Evolutionary conservation across 2,888 invertebrate genomes (phyloP), one percentile per base, ranked within the genome.

Genomic region (Ennomos erosarius): DNA sequence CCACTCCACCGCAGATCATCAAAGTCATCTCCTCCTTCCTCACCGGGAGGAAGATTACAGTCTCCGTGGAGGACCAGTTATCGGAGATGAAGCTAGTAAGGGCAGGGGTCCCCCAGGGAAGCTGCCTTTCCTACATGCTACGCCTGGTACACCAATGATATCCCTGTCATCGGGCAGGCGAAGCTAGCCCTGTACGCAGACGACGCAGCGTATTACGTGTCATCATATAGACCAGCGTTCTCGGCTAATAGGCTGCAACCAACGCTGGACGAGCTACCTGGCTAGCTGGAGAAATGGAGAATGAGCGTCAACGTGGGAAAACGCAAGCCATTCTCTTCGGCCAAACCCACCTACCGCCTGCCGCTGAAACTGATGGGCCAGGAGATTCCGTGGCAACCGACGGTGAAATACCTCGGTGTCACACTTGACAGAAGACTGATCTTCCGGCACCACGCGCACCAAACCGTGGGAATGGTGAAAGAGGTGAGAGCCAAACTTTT

Each of bases 111-210:
- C 48, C 43, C 0, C 42, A 51, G n/a, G 51, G 51, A 36, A 63
- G 63, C 56, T 56, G 64, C 50, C 48, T 65, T 1, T 68, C 68
- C 70, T 1, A 42, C 16, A 1, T 65, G 65, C 16, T 71, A 64
- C 60, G 53, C 60, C 10, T 26, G 11, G 11, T 68, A 61, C 54
- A 67, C 65, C 8, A 52, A 67, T 12, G 64, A 68, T 45, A 64
- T 69, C 54, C 67, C 65, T 0, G 55, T 47, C 9, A 35, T 50
- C 1, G 48, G 40, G 3, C 55, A 55, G 11, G 54, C 36, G 12
- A 43, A 42, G 42, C 56, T 66, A 1, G 62, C 66, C 3, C 60
- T 75, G 60, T 66, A 70, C 71, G 69, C 74, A 36, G 53, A 59
- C 43, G 53, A 59, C 9, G 50, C 46, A 50, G 59, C 54, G 0